These are phyloP conservation scores for Cataglyphis hispanica DNA, from an alignment of 1,140 invertebrate genomes.

Conservation along the genomic window DNA sequence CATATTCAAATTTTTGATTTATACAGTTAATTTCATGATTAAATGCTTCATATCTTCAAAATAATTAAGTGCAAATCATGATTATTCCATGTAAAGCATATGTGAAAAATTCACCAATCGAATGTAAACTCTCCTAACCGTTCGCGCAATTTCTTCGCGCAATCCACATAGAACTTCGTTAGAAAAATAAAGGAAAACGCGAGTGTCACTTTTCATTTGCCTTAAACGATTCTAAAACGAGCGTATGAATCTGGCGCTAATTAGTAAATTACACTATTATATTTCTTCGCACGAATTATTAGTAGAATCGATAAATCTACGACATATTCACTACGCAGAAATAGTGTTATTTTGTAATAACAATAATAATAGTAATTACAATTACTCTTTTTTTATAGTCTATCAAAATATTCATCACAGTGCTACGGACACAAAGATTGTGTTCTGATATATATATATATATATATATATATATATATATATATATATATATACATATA, in stretches of 20 bases:
- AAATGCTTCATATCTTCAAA: not conserved
- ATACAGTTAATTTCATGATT: not conserved
- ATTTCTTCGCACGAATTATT: slow-evolving; percentile 77
- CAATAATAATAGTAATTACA: slow-evolving; percentile 79
- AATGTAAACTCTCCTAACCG: slow-evolving; percentile 3
- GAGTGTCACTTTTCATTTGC: slow-evolving; percentile 39
- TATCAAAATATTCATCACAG: slow-evolving; percentile 87
- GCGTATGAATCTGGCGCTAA: slow-evolving; percentile 56
- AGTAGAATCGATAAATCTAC: slow-evolving; percentile 78
- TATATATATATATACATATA: slow-evolving; percentile 62
- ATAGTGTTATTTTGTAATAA: slow-evolving; percentile 82
- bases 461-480: slow-evolving; percentile 27
- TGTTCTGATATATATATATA: slow-evolving; percentile 79
- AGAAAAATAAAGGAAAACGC: slow-evolving; percentile 70
- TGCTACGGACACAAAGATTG: slow-evolving; percentile 86
- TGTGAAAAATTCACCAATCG: not conserved
- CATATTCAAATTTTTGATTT: no score
- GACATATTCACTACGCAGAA: slow-evolving; percentile 82
- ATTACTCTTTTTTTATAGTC: slow-evolving; percentile 78
- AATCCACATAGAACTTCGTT: slow-evolving; percentile 21
- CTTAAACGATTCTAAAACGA: slow-evolving; percentile 47
- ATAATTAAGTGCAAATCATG: not conserved
- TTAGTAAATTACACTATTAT: slow-evolving; percentile 80
- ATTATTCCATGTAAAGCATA: not conserved
- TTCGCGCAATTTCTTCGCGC: slow-evolving; percentile 9